A percentile compares a stretch with the other conserved stretches of the same genome.
Evolutionary conservation across 2,888 invertebrate genomes (phyloP).

Genomic region (Nowickia ferox): DNA sequence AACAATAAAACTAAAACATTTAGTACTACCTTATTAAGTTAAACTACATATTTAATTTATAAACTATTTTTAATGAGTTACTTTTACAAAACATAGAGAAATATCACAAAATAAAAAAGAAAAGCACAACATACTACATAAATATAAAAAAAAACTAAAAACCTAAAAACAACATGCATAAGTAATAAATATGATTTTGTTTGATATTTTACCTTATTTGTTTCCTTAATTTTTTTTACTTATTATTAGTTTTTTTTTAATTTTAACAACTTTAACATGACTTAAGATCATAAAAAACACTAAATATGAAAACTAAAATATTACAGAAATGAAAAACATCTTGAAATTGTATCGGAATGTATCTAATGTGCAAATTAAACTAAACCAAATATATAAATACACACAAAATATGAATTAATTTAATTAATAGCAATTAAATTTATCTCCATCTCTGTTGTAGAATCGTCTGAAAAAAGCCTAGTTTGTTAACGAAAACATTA

Average conservation of each 20-base stretch:
- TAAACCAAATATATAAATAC: constrained; percentile 40
- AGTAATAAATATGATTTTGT: constrained; percentile 56
- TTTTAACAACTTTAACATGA: constrained; percentile 64
- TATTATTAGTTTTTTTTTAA: constrained; percentile 33
- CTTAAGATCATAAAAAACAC: constrained; percentile 47
- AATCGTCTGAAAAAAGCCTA: constrained; percentile 72
- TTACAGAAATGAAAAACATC: constrained; percentile 14
- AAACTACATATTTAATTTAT: constrained; percentile 68
- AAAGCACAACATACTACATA: constrained; percentile 65
- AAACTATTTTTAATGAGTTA: constrained; percentile 72
- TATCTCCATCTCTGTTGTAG: constrained; percentile 71
- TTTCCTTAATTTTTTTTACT: constrained; percentile 8
- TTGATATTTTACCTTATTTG: constrained; percentile 6
- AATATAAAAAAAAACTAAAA: constrained; percentile 55
- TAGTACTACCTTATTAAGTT: constrained; percentile 71
- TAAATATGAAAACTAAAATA: constrained; percentile 48
- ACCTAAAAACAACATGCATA: constrained; percentile 64
- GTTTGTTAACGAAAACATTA: constrained; percentile 72
- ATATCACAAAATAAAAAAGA: constrained; percentile 47
- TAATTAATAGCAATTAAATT: constrained; percentile 60
- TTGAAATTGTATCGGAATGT: constrained; percentile 71
- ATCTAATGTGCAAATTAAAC: constrained; percentile 67
- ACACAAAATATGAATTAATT: constrained; percentile 25
- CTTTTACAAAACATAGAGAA: constrained; percentile 72
- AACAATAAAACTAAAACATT: constrained; percentile 66